Evolutionary conservation across 1,140 invertebrate species (phyloP).

Genomic region (Euglossa dilemma): DNA sequence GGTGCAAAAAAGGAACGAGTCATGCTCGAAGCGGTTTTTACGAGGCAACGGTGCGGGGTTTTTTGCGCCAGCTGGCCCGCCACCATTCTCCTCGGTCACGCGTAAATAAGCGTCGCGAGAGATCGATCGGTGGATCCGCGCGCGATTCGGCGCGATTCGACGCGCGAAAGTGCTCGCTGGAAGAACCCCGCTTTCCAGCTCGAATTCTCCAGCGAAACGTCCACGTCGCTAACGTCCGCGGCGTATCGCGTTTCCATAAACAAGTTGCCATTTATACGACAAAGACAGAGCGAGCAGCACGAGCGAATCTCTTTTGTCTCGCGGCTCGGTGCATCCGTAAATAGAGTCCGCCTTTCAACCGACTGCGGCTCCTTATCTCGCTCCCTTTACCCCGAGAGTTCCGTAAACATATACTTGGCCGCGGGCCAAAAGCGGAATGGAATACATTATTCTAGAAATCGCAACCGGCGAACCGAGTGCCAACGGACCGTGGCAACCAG

Average conservation of each 20-base stretch:
- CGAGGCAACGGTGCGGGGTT: no score
- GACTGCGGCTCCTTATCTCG: conserved; percentile 35
- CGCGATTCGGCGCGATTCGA: background rate
- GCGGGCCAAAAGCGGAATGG: conserved; percentile 49
- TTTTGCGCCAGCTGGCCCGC: no score
- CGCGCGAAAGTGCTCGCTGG: background rate
- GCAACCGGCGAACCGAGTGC: conserved; percentile 20
- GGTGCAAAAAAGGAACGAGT: no score
- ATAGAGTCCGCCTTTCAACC: conserved; percentile 50
- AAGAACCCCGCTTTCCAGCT: background rate
- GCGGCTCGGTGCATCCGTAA: conserved; percentile 40
- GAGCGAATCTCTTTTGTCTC: conserved; percentile 56
- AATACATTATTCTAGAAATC: conserved; percentile 58
- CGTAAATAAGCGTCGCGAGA: no score
- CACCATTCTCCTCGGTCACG: background rate
- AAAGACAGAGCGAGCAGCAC: background rate
- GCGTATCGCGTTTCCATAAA: conserved; percentile 57
- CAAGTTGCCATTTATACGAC: conserved; percentile 47
- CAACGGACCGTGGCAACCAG: conserved; percentile 3
- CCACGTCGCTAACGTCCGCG: background rate
- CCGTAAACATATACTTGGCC: conserved; percentile 71
- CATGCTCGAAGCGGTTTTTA: no score
- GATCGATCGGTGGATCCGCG: background rate
- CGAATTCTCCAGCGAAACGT: background rate
- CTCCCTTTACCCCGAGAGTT: conserved; percentile 53